These are phyloP conservation scores for Parazoanthus swiftii DNA, from an alignment of 92 coral and sea anemone species.

Conservation along the genomic window DNA sequence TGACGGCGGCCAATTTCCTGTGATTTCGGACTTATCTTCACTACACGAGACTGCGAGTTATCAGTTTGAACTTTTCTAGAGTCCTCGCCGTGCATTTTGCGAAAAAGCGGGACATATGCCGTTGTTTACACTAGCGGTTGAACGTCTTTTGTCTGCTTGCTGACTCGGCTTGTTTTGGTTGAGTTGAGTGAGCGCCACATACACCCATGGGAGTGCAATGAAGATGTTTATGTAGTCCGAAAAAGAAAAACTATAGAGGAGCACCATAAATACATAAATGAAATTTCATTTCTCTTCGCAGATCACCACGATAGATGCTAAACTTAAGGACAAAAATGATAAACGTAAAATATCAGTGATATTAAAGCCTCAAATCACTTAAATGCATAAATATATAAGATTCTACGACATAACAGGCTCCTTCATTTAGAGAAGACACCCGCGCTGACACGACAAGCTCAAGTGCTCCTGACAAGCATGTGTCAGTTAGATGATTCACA, in stretches of 20 bases:
- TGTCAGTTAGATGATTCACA: conserved; percentile 51
- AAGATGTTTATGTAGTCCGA: conserved; percentile 5
- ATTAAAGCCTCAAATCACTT: no score
- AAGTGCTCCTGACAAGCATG: conserved; percentile 48
- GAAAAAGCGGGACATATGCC: not conserved
- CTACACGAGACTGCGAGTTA: not conserved
- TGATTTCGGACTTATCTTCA: conserved; percentile 29
- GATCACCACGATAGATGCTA: no score
- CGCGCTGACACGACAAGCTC: conserved; percentile 33
- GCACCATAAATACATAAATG: no score
- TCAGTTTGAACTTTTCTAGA: conserved; percentile 5
- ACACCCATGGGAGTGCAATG: conserved; percentile 20
- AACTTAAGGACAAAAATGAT: no score
- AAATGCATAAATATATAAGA: no score
- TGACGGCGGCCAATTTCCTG: conserved; percentile 17
- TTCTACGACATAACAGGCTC: no score
- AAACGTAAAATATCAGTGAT: no score
- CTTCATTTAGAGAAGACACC: no score
- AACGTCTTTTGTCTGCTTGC: not conserved
- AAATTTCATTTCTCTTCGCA: no score
- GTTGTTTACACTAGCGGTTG: conserved; percentile 11
- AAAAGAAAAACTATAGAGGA: conserved; percentile 6
- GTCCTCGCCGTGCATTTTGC: conserved; percentile 21
- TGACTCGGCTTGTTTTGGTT: conserved; percentile 15
- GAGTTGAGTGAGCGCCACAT: not conserved